Evolutionary conservation across 2,797 vertebrate species (phyloP).

Genomic region (Buceros bicornis): DNA sequence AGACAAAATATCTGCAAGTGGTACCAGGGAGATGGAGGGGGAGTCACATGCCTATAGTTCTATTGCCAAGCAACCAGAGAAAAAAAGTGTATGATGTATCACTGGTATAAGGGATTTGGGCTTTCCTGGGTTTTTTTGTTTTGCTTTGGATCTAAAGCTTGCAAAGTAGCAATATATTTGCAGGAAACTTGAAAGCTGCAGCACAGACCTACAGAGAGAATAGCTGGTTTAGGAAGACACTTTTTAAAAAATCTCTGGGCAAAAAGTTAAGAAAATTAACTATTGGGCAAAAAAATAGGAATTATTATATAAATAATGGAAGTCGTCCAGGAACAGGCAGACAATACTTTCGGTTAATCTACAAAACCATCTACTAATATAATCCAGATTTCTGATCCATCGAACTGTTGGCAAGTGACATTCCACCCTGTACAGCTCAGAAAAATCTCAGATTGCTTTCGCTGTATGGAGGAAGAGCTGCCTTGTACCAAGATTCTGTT

Average conservation of each 20-base stretch:
- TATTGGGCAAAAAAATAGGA: neutral
- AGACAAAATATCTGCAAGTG: conserved; percentile 40
- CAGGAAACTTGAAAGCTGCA: neutral
- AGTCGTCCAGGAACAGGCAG: neutral
- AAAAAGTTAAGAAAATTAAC: neutral
- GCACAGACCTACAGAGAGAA: neutral
- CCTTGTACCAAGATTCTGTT: neutral
- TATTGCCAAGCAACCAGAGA: conserved; percentile 60
- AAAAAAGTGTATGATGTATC: neutral
- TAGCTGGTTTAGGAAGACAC: neutral
- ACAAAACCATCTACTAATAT: neutral
- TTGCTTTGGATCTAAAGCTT: conserved; percentile 17
- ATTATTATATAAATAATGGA: neutral
- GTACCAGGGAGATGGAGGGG: conserved; percentile 29
- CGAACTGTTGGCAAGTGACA: neutral
- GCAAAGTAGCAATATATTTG: neutral
- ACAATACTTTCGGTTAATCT: neutral
- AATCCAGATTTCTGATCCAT: conserved; percentile 14
- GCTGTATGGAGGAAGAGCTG: neutral
- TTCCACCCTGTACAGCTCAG: neutral
- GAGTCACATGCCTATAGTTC: conserved; percentile 12
- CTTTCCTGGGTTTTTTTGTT: neutral
- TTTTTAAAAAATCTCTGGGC: neutral
- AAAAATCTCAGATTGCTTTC: neutral
- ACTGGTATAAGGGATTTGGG: neutral